Evolutionary conservation across 2,797 vertebrate species (phyloP), one percentile per base, ranked within the genome.

Genomic region (Pogoniulus pusillus): DNA sequence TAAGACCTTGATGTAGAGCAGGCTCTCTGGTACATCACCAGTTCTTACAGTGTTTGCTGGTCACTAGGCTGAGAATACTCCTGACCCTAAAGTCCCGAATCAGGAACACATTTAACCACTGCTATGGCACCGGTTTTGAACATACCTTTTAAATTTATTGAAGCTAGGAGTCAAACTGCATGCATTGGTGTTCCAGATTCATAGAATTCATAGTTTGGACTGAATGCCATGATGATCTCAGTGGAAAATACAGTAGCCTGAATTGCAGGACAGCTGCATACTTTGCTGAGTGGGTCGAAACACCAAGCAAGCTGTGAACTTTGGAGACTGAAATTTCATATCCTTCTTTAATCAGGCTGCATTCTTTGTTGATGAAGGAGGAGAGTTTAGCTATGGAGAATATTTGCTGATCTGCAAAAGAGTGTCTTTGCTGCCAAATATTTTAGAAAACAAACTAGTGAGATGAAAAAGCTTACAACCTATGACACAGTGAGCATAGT

Each of bases 301-400:
- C 30, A 65, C n/a, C 29, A 69, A 35, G 83, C 75, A 87, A 89
- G 51, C 23, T 87, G 71, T 80, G 81, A 91, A 86, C 29, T 89
- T 78, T 4, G 5, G 62, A 91, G 73, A 64, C 54, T 71, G 49
- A 84, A 41, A 85, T 90, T 87, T 76, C 34, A 24, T 90, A 76
- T 68, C 27, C 7, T 64, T 64, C 39, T 91, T 80, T 93, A 89
- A 92, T 77, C 35, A 45, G 72, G 18, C 27, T 55, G 10, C 55
- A 78, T 89, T 90, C 37, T 84, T 91, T 87, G 39, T 58, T 89
- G 59, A 84, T 76, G 65, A 85, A 87, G 27, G 16, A 65, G 77
- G 64, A 82, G 39, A 87, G 69, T 80, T 72, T 84, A 82, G 62
- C 43, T 76, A 26, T 58, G 58, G 37, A 88, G 16, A 27, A 62